Evolutionary conservation across 2,888 invertebrate genomes (phyloP).

Genomic region (Leucoma salicis): DNA sequence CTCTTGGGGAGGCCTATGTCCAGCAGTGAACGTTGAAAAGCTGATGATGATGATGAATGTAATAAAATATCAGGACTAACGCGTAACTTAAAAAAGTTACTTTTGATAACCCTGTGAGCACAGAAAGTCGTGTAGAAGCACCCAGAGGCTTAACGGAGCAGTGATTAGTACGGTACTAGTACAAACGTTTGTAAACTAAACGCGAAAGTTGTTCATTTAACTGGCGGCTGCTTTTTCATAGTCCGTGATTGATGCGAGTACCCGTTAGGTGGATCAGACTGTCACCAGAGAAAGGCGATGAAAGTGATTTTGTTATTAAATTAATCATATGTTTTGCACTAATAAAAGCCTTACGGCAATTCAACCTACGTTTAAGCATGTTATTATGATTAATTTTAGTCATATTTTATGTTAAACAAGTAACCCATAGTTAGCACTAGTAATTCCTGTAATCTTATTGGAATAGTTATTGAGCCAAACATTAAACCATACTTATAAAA

Average conservation of each 20-base stretch:
- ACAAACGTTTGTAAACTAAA: conserved; percentile 50
- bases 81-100: no score
- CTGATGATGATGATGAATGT: no score
- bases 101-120: conserved; percentile 8
- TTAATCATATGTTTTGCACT: conserved; percentile 14
- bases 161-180: conserved; percentile 21
- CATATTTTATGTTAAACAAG: no score
- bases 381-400: neutral
- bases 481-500: no score
- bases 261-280: conserved; percentile 37
- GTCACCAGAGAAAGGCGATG: conserved; percentile 63
- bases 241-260: conserved; percentile 53
- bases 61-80: no score
- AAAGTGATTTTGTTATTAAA: conserved; percentile 59
- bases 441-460: no score
- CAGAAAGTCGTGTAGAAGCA: conserved; percentile 36
- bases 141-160: conserved; percentile 28
- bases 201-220: conserved; percentile 64
- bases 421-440: no score
- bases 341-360: neutral
- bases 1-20: no score
- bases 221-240: conserved; percentile 58
- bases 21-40: no score
- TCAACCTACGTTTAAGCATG: neutral
- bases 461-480: no score